Base-by-base conservation (phyloP, 2,888 invertebrate genomes). In the Mesoligia furuncula region DNA sequence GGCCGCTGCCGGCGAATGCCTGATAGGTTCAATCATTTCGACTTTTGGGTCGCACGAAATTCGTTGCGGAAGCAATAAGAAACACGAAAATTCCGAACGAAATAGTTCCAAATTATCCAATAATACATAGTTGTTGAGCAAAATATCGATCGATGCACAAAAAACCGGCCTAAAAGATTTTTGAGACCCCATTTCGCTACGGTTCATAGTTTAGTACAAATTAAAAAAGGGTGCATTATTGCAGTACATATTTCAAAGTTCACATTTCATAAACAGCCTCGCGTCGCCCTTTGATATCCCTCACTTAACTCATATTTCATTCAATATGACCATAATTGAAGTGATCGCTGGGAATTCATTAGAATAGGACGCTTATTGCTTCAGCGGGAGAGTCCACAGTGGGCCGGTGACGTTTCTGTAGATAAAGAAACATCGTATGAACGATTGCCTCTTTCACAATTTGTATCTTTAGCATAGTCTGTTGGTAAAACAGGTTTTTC, bases 281-380 rank as follows among this genome's bases (percentile, higher is more conserved):
- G 93, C 92, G 91, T 94, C 95, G 96, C 95, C 95, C 95, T 96
- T 96, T 96, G 95, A 95, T 96, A 95, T 96, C 94, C 96, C 96
- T 96, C 96, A 96, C 96, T 96, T 96, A 95, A 93, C 95, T 95
- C 96, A 96, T 96, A 96, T 96, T 95, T 96, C 96, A 96, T 96
- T 95, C 96, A 94, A 95, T 96, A 96, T 96, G 95, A 95, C 95
- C 95, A 94, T 96, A 96, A 96, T 96, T 96, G 96, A 95, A 95
- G 94, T 93, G 93, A 94, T 93, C 91, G 89, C 87, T 87, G 85
- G 85, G 88, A 89, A 88, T 87, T 91, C 90, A 92, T 92, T 93
- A 92, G 90, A 96, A 94, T 94, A 90, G 90, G 92, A 92, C 80
- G 85, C 95, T 94, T 95, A 94, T 93, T 90, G 75, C 90, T 84